Evolutionary conservation across 1,140 invertebrate genomes (phyloP).

Genomic region (Trichonephila inaurata): DNA sequence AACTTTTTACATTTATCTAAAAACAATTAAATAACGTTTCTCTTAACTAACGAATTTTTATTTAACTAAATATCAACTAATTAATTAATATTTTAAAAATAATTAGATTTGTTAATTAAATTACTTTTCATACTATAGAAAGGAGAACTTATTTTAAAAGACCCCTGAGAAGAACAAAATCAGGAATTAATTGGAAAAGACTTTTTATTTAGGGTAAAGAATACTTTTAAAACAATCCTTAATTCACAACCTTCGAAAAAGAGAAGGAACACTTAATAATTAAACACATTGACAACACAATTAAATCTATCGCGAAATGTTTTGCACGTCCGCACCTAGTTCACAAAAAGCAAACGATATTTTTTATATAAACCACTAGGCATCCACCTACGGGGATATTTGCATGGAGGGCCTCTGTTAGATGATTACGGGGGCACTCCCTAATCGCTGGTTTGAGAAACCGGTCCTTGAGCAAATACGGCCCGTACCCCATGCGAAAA

Average conservation of each 20-base stretch:
- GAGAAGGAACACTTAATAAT: not conserved
- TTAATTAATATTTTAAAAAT: no score
- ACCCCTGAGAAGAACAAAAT: no score
- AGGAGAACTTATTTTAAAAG: no score
- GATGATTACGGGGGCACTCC: constrained; percentile 61
- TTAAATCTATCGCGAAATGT: not conserved
- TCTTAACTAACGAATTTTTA: no score
- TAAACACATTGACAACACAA: not conserved
- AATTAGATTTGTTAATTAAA: no score
- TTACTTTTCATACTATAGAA: no score
- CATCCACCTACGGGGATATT: not conserved
- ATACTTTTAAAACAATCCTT: not conserved
- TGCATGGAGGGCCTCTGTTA: not conserved
- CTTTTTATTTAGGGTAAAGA: not conserved
- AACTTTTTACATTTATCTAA: no score
- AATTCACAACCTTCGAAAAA: not conserved
- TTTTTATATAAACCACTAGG: not conserved
- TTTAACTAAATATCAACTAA: no score
- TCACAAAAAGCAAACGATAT: not conserved
- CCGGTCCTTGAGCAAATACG: constrained; percentile 58
- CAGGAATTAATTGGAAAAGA: no score
- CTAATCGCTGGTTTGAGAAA: constrained; percentile 45
- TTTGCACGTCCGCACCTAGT: not conserved
- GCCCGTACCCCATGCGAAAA: constrained; percentile 40
- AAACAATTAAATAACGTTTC: no score